Base-by-base conservation (phyloP, 2,113 vertebrate species). In the Pollimyrus isidori region DNA sequence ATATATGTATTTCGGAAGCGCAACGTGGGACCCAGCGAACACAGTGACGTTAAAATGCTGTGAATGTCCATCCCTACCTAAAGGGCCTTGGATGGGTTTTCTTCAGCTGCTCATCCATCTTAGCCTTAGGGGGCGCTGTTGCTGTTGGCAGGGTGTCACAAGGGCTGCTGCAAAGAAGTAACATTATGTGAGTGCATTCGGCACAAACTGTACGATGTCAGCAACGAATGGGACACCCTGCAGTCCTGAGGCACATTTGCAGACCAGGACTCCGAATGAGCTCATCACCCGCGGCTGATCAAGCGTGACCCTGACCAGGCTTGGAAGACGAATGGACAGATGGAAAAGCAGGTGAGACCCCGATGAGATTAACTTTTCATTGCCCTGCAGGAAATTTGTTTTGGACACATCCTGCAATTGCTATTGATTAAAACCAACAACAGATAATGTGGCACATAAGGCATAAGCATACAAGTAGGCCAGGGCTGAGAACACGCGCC, bases 41-140 rank as follows among this genome's bases (percentile, higher is more conserved):
- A 19, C n/a, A 26, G 15, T 76, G 30, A 76, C 1, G 35, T 19
- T 17, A 65, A 87, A 13, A 85, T 19, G 1, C 23, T 62, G 30
- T 23, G 30, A 39, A 87, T 11, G 26, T 69, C 11, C 48, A 39
- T 56, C 19, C 42, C 46, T 91, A 96, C 95, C 95, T 94, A 92
- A 94, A 93, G 3, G 93, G 92, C 3, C 95, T 85, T 0, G 87
- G 11, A 1, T 80, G 94, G 62, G 26, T 21, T 88, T 50, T 90
- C 7, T 92, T 91, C 0, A n/a, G 3, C 1, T 56, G 56, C 42
- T 89, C 73, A 10, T 0, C 65, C 1, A 5, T 6, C 0, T 92
- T 69, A 0, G 30, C 69, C 89, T 90, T 90, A 0, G 89, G 90
- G 48, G 93, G 93, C 7, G 89, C 35, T 6, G 90, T 89, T 48